These are phyloP conservation scores for Leucophora obtusa DNA, from an alignment of 2,888 invertebrate genomes.

Conservation along the genomic window DNA sequence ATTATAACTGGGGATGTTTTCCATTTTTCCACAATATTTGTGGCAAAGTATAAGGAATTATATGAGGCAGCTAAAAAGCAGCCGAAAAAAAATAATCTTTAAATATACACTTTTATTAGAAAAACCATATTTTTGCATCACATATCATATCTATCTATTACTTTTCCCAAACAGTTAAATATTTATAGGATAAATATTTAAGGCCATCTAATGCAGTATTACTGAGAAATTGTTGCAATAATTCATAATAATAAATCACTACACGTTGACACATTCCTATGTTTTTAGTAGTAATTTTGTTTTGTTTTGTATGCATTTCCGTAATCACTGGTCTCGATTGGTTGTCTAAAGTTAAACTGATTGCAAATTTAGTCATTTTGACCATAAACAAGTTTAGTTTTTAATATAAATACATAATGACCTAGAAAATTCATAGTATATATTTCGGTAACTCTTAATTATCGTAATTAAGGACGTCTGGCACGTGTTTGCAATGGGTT, in stretches of 20 bases:
- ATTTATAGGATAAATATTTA: conserved; percentile 82
- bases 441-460: too few relatives aligned
- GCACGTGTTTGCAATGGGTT: too few relatives aligned
- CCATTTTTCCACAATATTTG: conserved; percentile 86
- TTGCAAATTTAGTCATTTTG: too few relatives aligned
- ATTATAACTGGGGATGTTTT: conserved; percentile 87
- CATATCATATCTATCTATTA: conserved; percentile 16
- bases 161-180: conserved; percentile 69
- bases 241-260: conserved; percentile 28
- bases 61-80: conserved; percentile 83
- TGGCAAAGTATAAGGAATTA: conserved; percentile 85
- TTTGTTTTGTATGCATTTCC: background rate
- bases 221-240: conserved; percentile 80
- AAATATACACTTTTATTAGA: conserved; percentile 24
- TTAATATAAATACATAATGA: too few relatives aligned
- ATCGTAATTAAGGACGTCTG: too few relatives aligned
- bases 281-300: background rate
- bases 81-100: conserved; percentile 85
- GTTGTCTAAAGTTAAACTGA: too few relatives aligned
- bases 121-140: too few relatives aligned
- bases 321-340: too few relatives aligned
- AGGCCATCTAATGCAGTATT: conserved; percentile 86
- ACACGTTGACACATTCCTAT: conserved; percentile 17
- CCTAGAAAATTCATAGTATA: too few relatives aligned
- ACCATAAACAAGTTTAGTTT: too few relatives aligned